phyloP scores from a whole-genome alignment of 2,113 vertebrate genomes.

The Mobula birostris region DNA sequence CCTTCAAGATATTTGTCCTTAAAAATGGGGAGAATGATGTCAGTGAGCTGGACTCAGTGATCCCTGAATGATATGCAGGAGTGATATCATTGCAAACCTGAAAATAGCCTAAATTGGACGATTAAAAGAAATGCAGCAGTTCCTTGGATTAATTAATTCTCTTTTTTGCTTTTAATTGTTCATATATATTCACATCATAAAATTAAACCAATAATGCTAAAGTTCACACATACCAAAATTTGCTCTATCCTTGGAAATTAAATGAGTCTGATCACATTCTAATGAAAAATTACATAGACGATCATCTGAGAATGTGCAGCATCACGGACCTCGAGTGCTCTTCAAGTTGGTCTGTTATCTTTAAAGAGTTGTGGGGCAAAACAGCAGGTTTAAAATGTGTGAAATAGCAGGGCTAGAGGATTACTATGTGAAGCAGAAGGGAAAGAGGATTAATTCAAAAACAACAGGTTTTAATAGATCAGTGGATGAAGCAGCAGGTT shows the following conservation, averaged over 20 bases:
- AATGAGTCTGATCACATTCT: not conserved
- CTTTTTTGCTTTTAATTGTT: not conserved
- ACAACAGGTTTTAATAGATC: constrained; percentile 25
- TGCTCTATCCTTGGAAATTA: not conserved
- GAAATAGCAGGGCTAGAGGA: constrained; percentile 12
- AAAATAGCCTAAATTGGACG: not conserved
- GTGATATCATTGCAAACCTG: not conserved
- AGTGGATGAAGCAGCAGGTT: constrained; percentile 9
- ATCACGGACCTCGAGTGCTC: not conserved
- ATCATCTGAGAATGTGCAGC: not conserved
- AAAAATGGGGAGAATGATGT: not conserved
- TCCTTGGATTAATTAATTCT: not conserved
- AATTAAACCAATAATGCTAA: not conserved
- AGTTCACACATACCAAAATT: not conserved
- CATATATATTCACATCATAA: not conserved
- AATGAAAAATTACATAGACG: not conserved
- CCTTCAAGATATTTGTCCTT: not conserved
- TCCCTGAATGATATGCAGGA: not conserved
- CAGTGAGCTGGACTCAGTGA: not conserved
- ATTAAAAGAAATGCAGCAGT: not conserved
- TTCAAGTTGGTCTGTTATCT: not conserved
- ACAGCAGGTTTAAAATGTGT: constrained; percentile 24
- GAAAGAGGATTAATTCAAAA: not conserved
- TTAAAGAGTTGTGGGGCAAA: not conserved
- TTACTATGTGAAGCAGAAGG: constrained; percentile 15